These are phyloP conservation scores for Anguilla marmorata DNA, from an alignment of 2,797 vertebrate genomes.

Conservation along the genomic window DNA sequence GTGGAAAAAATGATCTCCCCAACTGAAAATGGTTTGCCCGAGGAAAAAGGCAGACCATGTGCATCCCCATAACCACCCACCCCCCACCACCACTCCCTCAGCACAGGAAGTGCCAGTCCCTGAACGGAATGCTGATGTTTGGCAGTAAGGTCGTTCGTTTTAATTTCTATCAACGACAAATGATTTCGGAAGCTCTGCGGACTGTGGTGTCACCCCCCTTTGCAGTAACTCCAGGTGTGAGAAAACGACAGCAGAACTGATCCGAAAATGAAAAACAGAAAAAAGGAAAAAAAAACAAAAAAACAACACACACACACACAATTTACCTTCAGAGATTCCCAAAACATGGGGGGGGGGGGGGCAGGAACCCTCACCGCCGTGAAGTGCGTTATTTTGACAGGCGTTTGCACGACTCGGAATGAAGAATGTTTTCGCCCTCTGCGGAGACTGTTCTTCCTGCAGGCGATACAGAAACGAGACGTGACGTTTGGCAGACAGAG, in stretches of 20 bases:
- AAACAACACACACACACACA: not conserved
- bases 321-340: not conserved
- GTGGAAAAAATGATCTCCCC: no score
- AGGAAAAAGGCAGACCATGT: not conserved
- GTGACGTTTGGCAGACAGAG: not conserved
- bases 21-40: not conserved
- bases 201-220: not conserved
- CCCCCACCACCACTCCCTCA: no score
- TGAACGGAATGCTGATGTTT: not conserved
- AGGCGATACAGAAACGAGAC: not conserved
- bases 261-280: not conserved
- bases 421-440: not conserved
- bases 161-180: not conserved
- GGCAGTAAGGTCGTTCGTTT: not conserved
- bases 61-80: no score
- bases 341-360: not conserved
- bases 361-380: not conserved
- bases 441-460: not conserved
- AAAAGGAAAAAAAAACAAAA: not conserved
- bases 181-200: not conserved
- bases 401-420: not conserved
- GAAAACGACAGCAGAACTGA: not conserved
- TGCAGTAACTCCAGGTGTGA: not conserved
- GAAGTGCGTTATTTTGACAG: not conserved
- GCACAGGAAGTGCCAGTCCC: not conserved